Evolutionary conservation across 1,140 invertebrate genomes (phyloP), one percentile per base, ranked within the genome.

Genomic region (Drosophila nannoptera): DNA sequence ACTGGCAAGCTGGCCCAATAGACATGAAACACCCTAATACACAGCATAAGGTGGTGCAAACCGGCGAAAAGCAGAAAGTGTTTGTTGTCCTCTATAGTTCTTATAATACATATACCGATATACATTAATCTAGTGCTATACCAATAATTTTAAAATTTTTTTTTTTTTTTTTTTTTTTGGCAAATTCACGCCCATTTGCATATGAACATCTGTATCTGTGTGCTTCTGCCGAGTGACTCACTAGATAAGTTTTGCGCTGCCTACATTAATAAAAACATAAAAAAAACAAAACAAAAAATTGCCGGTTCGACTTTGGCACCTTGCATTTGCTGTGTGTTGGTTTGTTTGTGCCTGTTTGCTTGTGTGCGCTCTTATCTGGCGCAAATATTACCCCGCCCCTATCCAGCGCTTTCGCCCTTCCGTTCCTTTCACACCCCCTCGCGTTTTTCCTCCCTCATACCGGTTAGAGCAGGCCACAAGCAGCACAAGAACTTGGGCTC

Each of bases 231-330:
- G 42, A 29, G 53, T 80, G 77, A 80, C 53, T 78, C 77, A 78
- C 77, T 67, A 69, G 49, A 60, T 50, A 59, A 78, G 60, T 71
- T 35, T 73, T 62, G 66, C 35, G 56, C 43, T 59, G 40, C 53
- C 62, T 42, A 70, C 63, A 70, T 59, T 49, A 68, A 9, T 35
- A 36, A 61, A 32, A 61, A 22, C 22, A 22, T 22, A 22, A 22
- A 43, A 35, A 58, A 32, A 40, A 43, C 38, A 58, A 12, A 38
- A 49, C 53, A 49, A 38, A 53, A 53, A 46, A 49, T 75, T 78
- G 76, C 71, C 72, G 76, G 76, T 61, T 56, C 62, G 54, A 71
- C 62, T 77, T 76, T 72, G 60, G 48, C 72, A 69, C 66, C 58
- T 68, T 72, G 69, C 69, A 53, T 29, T 71, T 67, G 53, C 29